Percentiles rank a stretch among this genome's conserved stretches.
phyloP scores from a whole-genome alignment of 2,113 vertebrate genomes.

The Chaetodon trifascialis region DNA sequence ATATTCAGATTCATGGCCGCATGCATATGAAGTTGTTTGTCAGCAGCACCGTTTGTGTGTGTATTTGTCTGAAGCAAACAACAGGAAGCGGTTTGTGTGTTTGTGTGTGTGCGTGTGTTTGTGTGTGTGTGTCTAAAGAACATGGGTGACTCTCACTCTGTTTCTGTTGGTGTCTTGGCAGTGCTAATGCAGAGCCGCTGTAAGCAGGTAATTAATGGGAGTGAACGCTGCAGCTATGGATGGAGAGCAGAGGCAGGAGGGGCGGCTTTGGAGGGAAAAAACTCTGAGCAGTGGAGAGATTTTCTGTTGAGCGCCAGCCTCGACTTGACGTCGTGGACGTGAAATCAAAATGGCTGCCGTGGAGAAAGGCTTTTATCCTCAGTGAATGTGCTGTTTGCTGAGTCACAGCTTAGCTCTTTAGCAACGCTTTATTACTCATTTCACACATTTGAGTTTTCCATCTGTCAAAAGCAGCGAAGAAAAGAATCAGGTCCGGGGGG shows the following conservation, averaged over 20 bases:
- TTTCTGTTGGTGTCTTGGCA: constrained; percentile 63
- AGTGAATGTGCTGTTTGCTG: constrained; percentile 72
- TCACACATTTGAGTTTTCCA: constrained; percentile 70
- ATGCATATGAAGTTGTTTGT: constrained; percentile 55
- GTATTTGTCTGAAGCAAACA: constrained; percentile 47
- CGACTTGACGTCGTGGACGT: constrained; percentile 60
- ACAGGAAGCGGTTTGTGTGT: background rate
- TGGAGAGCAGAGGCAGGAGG: constrained; percentile 47
- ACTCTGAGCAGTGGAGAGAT: constrained; percentile 48
- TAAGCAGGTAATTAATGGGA: constrained; percentile 77
- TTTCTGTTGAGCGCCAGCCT: constrained; percentile 29
- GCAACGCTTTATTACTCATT: constrained; percentile 75
- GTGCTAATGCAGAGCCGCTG: constrained; percentile 58
- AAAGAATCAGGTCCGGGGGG: constrained; percentile 29
- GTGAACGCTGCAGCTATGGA: constrained; percentile 52
- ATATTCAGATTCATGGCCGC: constrained; percentile 62
- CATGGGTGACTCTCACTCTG: constrained; percentile 47
- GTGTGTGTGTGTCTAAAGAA: constrained; percentile 3
- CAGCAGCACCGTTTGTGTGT: constrained; percentile 13
- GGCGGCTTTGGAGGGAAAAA: constrained; percentile 1
- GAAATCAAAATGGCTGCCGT: constrained; percentile 82
- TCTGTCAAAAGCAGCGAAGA: constrained; percentile 50
- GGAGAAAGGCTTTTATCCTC: constrained; percentile 69
- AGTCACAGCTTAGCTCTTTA: constrained; percentile 80
- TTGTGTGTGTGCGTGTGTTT: background rate